Evolutionary conservation across 2,113 vertebrate genomes (phyloP), one percentile per base, ranked within the genome.

Genomic region (Cottus gobio): DNA sequence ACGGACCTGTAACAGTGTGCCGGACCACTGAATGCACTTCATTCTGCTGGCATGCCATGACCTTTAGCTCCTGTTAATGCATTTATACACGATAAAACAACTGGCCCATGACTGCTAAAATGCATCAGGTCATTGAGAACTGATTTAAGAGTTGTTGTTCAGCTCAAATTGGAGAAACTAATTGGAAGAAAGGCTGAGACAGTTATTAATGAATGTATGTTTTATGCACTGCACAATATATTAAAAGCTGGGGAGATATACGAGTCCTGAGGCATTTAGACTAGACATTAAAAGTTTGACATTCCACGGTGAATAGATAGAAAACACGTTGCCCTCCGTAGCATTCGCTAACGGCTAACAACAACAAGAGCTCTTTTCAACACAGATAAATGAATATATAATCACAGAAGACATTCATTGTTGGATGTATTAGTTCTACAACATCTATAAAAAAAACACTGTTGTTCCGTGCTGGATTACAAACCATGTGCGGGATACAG

Each of bases 51-150:
- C 56, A 73, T 39, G 34, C 77, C 54, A 58, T 83, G 84, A 88
- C 82, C 86, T 91, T 92, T 90, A 69, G 70, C 63, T 69, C 46
- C 50, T 81, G 71, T 78, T 84, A 80, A 76, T 77, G 77, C 75
- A 78, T 82, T 89, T 83, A 63, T 68, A 66, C 62, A 71, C 71
- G 65, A 89, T 90, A 86, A 88, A 87, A 88, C 44, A 70, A 77
- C 36, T 64, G 75, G 50, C n/a, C 84, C 80, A 15, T 87, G 82
- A 74, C 85, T 74, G 75, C 64, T 54, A 39, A 50, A 71, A 83
- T 71, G 69, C 58, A 76, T 63, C 64, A 60, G 62, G 65, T 69
- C 68, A 85, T 52, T 76, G 44, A 83, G 72, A 54, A 57, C 65
- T 66, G 61, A 76, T 86, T 68, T 86, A 24, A 83, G 34, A 70